Evolutionary conservation across 2,888 invertebrate species (phyloP).

Genomic region (Pelosia muscerda): DNA sequence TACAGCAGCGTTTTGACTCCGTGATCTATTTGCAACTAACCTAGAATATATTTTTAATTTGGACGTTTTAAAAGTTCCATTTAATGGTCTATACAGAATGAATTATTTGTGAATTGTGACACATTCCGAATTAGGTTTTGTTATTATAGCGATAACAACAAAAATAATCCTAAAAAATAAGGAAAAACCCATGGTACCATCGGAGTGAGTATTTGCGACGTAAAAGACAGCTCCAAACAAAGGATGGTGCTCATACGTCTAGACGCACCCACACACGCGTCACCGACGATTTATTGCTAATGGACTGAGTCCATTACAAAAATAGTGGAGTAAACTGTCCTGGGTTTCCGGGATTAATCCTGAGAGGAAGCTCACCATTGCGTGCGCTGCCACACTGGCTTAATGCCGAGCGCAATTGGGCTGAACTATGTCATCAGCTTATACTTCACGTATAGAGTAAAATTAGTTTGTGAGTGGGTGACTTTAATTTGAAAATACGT

Average conservation of each 20-base stretch:
- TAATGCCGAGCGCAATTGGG: conserved; percentile 55
- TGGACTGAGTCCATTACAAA: conserved; percentile 77
- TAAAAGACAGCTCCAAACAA: conserved; percentile 37
- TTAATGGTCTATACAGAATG: too few species aligned
- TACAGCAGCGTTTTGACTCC: too few species aligned
- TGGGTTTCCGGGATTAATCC: conserved; percentile 54
- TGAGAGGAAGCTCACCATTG: conserved; percentile 46
- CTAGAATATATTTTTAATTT: too few species aligned
- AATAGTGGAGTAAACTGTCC: conserved; percentile 61
- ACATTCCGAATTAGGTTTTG: too few species aligned
- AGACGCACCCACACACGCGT: conserved; percentile 49
- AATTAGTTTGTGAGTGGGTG: conserved; percentile 27
- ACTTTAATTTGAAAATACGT: conserved; percentile 20
- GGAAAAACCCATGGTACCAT: neutral
- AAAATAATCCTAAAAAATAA: neutral
- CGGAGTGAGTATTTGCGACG: neutral
- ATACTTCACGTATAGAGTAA: conserved; percentile 35
- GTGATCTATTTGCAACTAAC: too few species aligned
- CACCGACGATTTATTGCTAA: conserved; percentile 67
- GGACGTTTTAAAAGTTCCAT: too few species aligned
- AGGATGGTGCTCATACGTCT: conserved; percentile 42
- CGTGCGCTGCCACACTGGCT: conserved; percentile 43
- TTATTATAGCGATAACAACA: neutral
- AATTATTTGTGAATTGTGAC: too few species aligned
- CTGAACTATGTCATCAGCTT: conserved; percentile 42